phyloP scores from a whole-genome alignment of 1,140 invertebrate species.

The Heliothis subflexa region DNA sequence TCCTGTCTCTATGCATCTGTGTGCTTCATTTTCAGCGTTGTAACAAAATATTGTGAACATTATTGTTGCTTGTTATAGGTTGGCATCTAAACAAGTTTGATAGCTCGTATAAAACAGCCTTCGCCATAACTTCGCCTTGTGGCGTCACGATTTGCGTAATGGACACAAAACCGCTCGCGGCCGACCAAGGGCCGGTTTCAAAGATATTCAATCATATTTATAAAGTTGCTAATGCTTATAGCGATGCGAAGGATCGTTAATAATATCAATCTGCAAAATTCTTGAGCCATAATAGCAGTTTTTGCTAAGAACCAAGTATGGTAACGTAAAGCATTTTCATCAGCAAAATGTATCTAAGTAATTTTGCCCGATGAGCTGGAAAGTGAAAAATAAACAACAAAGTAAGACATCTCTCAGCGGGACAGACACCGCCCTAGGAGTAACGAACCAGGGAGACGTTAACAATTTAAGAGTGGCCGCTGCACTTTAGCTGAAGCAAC shows the following conservation, averaged over 20 bases:
- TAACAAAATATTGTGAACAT: slow-evolving; percentile 33
- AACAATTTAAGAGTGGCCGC: slow-evolving; percentile 71
- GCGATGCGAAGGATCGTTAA: slow-evolving; percentile 29
- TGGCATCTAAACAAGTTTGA: slow-evolving; percentile 42
- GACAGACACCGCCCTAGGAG: slow-evolving; percentile 52
- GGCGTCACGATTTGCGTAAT: slow-evolving; percentile 52
- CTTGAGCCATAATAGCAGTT: not conserved
- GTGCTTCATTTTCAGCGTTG: slow-evolving; percentile 14
- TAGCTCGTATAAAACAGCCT: slow-evolving; percentile 46
- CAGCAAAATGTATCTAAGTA: slow-evolving; percentile 12
- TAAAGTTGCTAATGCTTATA: slow-evolving; percentile 45
- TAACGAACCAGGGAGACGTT: slow-evolving; percentile 64
- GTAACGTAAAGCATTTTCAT: slow-evolving; percentile 13
- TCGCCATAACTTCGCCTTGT: slow-evolving; percentile 48
- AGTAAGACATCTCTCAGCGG: slow-evolving; percentile 54
- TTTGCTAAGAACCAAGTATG: slow-evolving; percentile 7
- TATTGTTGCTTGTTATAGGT: slow-evolving; percentile 13
- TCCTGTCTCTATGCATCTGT: not conserved
- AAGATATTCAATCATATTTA: slow-evolving; percentile 54
- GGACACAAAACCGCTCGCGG: slow-evolving; percentile 48
- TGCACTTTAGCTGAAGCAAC: slow-evolving; percentile 69
- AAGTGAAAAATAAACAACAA: slow-evolving; percentile 55
- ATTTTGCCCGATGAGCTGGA: slow-evolving; percentile 51
- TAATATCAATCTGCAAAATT: slow-evolving; percentile 30
- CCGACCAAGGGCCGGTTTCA: slow-evolving; percentile 47